Evolutionary conservation across 1,140 invertebrate species (phyloP), one percentile per base, ranked within the genome.

Genomic region (Drosophila asahinai): DNA sequence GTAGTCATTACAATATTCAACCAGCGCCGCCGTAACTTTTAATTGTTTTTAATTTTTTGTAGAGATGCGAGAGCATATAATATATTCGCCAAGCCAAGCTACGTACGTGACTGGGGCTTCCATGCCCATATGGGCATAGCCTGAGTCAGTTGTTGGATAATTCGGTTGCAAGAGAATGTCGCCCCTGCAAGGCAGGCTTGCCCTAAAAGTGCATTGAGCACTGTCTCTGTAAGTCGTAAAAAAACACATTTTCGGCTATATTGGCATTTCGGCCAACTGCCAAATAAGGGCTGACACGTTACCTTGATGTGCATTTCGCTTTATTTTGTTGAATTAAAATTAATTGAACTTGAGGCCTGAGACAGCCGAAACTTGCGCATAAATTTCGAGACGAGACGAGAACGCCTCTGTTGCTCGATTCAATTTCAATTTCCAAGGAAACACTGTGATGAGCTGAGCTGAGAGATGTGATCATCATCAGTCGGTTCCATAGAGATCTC

Each of bases 361-460:
- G 63, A 67, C 55, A 59, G 51, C 65, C 65, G 74, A 78, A 71
- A 81, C 65, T 84, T 65, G 65, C 68, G 81, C 78, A 90, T 84
- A 89, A 84, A 89, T 83, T 89, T 77, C 45, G 54, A 59, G 61
- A 42, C 30, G 30, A 11, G 33, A 36, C 30, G 30, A 36, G 33
- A 36, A 77, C 79, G 54, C 59, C 61, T 40, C 62, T 51, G 64
- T 77, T 19, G 80, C 42, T 64, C 67, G 64, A 64, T 74, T 87
- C 65, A 84, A 89, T 78, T 89, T 90, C 84, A 89, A 79, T 89
- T 57, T 89, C 86, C 86, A 89, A 84, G 84, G 84, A 89, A 90
- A 89, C 67, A 51, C 51, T 74, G 49, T 66, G 83, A 30, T 30
- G 27, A 30, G 1, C 5, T 6, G 27, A 80, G 76, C 74, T 60